These are phyloP conservation scores for Psammodynastes pulverulentus DNA, from an alignment of 2,113 vertebrate species.

Conservation along the genomic window DNA sequence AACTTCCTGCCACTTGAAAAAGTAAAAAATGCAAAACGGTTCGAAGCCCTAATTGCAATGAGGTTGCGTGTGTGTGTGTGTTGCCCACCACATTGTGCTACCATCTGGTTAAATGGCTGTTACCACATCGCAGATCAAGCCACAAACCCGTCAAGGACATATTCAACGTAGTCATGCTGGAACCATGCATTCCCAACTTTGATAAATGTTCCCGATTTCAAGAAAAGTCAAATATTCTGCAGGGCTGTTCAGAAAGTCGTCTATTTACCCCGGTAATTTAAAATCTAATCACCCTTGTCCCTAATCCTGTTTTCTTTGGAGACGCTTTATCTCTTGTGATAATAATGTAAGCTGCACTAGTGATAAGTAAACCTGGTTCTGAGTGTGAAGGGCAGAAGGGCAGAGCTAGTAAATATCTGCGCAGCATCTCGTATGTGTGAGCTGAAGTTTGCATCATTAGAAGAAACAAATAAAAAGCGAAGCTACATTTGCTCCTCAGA, in stretches of 20 bases:
- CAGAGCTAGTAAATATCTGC: slow-evolving; percentile 54
- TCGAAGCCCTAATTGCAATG: background rate
- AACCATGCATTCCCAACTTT: slow-evolving; percentile 42
- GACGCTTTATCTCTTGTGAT: slow-evolving; percentile 52
- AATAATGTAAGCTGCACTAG: slow-evolving; percentile 49
- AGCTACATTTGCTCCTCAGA: background rate
- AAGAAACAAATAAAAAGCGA: background rate
- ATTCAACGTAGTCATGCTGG: slow-evolving; percentile 27
- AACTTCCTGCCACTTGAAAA: background rate
- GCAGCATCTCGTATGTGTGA: background rate
- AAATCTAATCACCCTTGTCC: slow-evolving; percentile 65
- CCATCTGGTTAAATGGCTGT: background rate
- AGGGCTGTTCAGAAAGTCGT: slow-evolving; percentile 22
- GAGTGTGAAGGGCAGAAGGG: slow-evolving; percentile 63
- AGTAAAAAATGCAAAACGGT: background rate
- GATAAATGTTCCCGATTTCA: slow-evolving; percentile 52
- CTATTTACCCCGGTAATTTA: slow-evolving; percentile 62
- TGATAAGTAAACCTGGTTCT: slow-evolving; percentile 51
- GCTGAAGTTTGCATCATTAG: background rate
- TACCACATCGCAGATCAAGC: slow-evolving; percentile 3
- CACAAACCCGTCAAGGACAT: background rate
- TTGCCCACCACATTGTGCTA: background rate
- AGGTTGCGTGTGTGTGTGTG: background rate
- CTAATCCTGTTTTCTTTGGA: slow-evolving; percentile 64
- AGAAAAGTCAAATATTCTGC: slow-evolving; percentile 54